phyloP scores from a whole-genome alignment of 1,140 invertebrate genomes.

The Drosophila bocqueti region DNA sequence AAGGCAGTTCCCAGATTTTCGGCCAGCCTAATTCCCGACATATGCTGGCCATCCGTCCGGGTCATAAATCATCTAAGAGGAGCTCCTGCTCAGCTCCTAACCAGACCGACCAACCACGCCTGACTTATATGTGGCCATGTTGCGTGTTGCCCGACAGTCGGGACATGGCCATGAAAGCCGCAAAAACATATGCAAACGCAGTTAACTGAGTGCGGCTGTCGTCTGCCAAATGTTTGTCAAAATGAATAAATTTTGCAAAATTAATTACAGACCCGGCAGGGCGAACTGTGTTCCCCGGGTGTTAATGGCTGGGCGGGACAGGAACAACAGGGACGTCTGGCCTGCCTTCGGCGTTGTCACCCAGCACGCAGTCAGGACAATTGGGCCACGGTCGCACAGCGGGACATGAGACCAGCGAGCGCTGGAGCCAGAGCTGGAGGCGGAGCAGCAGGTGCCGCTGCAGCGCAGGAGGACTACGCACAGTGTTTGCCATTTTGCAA shows the following conservation, averaged over 20 bases:
- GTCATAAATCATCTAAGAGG: slow-evolving; percentile 39
- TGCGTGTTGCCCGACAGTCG: slow-evolving; percentile 40
- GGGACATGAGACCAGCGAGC: slow-evolving; percentile 19
- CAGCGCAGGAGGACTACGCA: slow-evolving; percentile 3
- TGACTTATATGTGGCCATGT: slow-evolving; percentile 50
- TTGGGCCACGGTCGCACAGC: slow-evolving; percentile 41
- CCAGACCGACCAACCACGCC: background rate
- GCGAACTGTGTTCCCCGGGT: slow-evolving; percentile 13
- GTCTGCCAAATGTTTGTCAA: slow-evolving; percentile 65
- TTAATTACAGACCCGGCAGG: slow-evolving; percentile 63
- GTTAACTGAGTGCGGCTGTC: slow-evolving; percentile 60
- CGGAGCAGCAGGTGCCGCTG: slow-evolving; percentile 33
- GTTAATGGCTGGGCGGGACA: slow-evolving; percentile 26
- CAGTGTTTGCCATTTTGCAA: slow-evolving; percentile 31
- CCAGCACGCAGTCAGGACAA: slow-evolving; percentile 57
- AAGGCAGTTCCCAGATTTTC: slow-evolving; percentile 34
- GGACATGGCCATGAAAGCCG: slow-evolving; percentile 44
- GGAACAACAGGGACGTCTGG: slow-evolving; percentile 14
- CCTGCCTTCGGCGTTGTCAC: slow-evolving; percentile 31
- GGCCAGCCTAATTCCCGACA: slow-evolving; percentile 23
- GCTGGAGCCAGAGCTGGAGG: slow-evolving; percentile 3
- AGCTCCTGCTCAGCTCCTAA: background rate
- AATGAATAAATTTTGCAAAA: slow-evolving; percentile 77
- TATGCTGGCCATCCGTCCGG: slow-evolving; percentile 25
- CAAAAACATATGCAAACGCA: slow-evolving; percentile 60